Evolutionary conservation across 2,888 invertebrate species (phyloP), one percentile per base, ranked within the genome.

Genomic region (Punctoribates punctum): DNA sequence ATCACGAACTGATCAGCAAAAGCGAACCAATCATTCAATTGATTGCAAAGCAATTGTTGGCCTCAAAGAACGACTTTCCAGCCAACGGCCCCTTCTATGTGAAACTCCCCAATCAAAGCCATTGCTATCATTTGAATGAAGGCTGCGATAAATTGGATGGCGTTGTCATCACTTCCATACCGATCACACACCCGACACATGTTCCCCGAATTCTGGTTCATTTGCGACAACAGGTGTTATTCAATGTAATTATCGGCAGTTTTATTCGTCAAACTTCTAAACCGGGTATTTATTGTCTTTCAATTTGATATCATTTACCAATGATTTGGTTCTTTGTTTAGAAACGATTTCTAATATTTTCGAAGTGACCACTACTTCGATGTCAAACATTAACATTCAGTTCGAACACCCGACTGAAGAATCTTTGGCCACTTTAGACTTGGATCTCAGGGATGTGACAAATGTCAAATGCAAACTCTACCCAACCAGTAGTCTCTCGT

Each of bases 361-460:
- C 83, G 96, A 97, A 85, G 89, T 96, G 81, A 93, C 91, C 81
- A 93, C 95, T 2, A 86, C 94, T 48, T 94, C 94, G 0, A 91
- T 93, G 87, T 91, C 92, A 79, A 93, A 93, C 84, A 89, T 97
- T 79, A 91, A 92, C 13, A 90, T 97, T 25, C 91, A 93, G 11
- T 88, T 97, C 82, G 95, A 96, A 83, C 95, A 96, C 85, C 96
- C 96, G 0, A 86, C 90, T 25, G 94, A 94, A 76, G 95, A 95
- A 84, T 91, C 92, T 78, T 90, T 96, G 89, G 93, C 94, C 0
- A 95, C 96, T 76, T 91, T 93, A 17, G 96, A 96, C 83, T 87
- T 97, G 79, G 91, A 94, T 83, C 86, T 97, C 74, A 86, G 88
- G 8, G 94, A 95, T 81, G 89, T 92, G 23, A 89, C 91, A 0